Evolutionary conservation across 2,113 vertebrate genomes (phyloP), one percentile per base, ranked within the genome.

Genomic region (Pelecanoides urinatrix): DNA sequence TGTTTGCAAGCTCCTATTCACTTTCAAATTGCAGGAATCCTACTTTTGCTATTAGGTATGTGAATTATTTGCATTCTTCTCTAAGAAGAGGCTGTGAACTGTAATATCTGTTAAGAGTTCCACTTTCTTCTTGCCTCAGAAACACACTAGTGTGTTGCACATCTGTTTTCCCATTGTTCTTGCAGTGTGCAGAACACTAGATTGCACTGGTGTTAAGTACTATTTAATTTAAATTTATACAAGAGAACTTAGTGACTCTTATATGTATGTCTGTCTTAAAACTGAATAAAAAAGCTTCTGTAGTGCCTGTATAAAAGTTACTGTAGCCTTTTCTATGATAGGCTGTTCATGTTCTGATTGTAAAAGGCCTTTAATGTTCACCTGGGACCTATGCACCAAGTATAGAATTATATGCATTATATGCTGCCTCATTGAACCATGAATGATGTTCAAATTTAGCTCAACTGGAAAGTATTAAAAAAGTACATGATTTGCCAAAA

Each of bases 61-160:
- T 67, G 26, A 74, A 22, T 89, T 89, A 86, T 50, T 84, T 94
- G 65, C n/a, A 8, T 93, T 70, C 34, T 79, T 75, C 45, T 72
- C 53, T 61, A 52, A 61, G 78, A 79, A 55, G 32, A 86, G 36
- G 2, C 53, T 56, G 26, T 72, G 53, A 86, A 30, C 23, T 45
- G 23, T 61, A 40, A 4, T 52, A 23, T 52, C 23, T 80, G 36
- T 49, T 56, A 63, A 18, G 61, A 65, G 56, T 71, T 73, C 29
- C 4, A 9, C 44, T 88, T 92, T 74, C 26, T 78, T 65, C 11
- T 65, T 96, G 49, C 44, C 66, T 72, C n/a, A 36, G 45, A 82
- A 89, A 74, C 73, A 44, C 26, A 50, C 7, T 65, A 42, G 14
- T 16, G 8, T 50, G 11, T 79, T 55, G 45, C 32, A 38, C 10